phyloP scores from a whole-genome alignment of 2,113 vertebrate species.

The Terrapene triunguis region DNA sequence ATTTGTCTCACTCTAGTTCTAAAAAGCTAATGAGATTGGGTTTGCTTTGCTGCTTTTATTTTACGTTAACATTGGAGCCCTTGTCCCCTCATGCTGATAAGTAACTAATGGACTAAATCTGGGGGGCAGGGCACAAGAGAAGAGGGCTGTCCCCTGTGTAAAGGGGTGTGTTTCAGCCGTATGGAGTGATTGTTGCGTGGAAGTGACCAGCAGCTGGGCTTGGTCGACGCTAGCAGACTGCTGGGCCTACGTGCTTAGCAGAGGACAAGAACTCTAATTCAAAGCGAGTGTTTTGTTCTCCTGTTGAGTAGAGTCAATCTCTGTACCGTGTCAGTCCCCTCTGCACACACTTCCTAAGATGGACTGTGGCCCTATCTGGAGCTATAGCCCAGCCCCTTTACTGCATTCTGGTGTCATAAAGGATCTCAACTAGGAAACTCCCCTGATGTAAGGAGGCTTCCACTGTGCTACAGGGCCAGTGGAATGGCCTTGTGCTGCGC shows the following conservation, averaged over 20 bases:
- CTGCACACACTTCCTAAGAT: neutral
- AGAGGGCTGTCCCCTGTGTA: neutral
- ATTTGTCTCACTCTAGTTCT: neutral
- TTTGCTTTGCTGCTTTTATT: neutral
- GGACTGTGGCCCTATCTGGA: neutral
- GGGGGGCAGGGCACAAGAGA: neutral
- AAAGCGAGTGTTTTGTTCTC: rapidly evolving
- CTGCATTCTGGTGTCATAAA: rapidly evolving
- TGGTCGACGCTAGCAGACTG: neutral
- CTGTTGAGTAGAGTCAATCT: neutral
- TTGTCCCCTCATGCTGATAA: neutral
- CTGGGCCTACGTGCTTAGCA: neutral
- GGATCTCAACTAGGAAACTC: neutral
- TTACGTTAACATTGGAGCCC: neutral
- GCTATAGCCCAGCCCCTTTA: rapidly evolving
- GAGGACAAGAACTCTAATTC: neutral
- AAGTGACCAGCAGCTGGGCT: neutral
- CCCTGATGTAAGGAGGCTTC: too few relatives aligned
- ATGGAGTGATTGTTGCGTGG: neutral
- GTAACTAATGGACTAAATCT: neutral
- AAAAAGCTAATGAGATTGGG: neutral
- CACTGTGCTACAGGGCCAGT: neutral
- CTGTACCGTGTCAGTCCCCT: neutral
- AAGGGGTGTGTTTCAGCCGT: neutral
- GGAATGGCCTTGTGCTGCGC: rapidly evolving